A percentile compares a stretch with the other conserved stretches of the same genome.
These are phyloP conservation scores for Catocala nupta DNA, from an alignment of 2,888 invertebrate genomes.

Conservation along the genomic window DNA sequence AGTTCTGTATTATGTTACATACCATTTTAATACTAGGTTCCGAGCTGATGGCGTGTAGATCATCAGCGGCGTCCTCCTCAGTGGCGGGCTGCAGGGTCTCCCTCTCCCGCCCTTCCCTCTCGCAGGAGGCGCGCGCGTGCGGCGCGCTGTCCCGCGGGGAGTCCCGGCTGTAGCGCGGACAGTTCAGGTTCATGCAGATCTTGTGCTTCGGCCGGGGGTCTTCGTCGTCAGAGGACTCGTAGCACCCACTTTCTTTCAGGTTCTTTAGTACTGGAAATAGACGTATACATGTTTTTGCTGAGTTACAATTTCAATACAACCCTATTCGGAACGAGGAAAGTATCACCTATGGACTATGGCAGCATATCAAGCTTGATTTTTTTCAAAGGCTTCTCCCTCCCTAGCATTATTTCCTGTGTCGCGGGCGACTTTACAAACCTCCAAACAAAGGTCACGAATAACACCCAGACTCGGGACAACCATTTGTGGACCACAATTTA, in stretches of 20 bases:
- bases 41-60: constrained; percentile 55
- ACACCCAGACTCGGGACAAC: no score
- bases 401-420: no score
- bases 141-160: not conserved
- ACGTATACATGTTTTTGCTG: not conserved
- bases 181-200: constrained; percentile 75
- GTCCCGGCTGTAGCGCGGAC: constrained; percentile 63
- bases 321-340: no score
- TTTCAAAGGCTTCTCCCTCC: no score
- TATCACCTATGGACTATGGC: no score
- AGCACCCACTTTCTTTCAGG: constrained; percentile 59
- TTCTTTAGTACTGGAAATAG: constrained; percentile 66
- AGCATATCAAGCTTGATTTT: no score
- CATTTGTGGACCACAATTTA: no score
- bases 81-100: constrained; percentile 29
- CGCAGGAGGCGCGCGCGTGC: no score
- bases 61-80: constrained; percentile 45
- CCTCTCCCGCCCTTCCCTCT: not conserved
- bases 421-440: no score
- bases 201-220: constrained; percentile 61
- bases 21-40: constrained; percentile 54
- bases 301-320: no score
- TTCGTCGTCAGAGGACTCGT: constrained; percentile 62
- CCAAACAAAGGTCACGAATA: no score
- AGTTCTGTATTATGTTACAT: not conserved